These are phyloP conservation scores for Lypha dubia DNA, from an alignment of 2,888 invertebrate species.

Conservation along the genomic window DNA sequence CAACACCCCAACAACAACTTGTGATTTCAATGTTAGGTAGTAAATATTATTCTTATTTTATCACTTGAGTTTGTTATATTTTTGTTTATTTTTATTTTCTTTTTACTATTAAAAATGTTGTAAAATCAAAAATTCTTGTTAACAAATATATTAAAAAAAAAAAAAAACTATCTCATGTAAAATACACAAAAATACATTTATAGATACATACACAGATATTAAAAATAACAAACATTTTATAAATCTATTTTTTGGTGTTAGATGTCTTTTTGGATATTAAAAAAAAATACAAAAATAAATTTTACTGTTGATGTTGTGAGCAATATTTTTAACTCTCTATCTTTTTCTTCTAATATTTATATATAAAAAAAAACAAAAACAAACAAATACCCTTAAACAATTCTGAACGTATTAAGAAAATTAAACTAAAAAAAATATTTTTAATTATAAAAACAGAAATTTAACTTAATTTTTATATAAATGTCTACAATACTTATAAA, in stretches of 20 bases:
- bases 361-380: background rate
- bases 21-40: too few relatives aligned
- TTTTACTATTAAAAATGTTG: constrained; percentile 15
- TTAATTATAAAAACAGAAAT: constrained; percentile 70
- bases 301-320: constrained; percentile 83
- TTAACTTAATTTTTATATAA: constrained; percentile 76
- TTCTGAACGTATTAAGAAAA: constrained; percentile 60
- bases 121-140: constrained; percentile 75
- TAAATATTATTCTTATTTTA: too few relatives aligned
- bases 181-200: constrained; percentile 70
- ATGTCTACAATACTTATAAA: constrained; percentile 79
- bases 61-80: background rate
- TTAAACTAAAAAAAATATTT: constrained; percentile 59
- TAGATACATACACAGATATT: constrained; percentile 73
- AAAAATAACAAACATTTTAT: constrained; percentile 74
- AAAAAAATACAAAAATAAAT: constrained; percentile 77
- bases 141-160: constrained; percentile 73
- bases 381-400: constrained; percentile 47
- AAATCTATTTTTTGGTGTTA: constrained; percentile 83
- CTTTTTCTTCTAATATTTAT: constrained; percentile 58
- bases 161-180: constrained; percentile 80
- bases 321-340: constrained; percentile 74
- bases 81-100: background rate
- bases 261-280: constrained; percentile 83
- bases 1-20: too few relatives aligned